Percentiles rank a stretch among this genome's conserved stretches.
Evolutionary conservation across 2,888 invertebrate species (phyloP).

Genomic region (Bellardia pandia): DNA sequence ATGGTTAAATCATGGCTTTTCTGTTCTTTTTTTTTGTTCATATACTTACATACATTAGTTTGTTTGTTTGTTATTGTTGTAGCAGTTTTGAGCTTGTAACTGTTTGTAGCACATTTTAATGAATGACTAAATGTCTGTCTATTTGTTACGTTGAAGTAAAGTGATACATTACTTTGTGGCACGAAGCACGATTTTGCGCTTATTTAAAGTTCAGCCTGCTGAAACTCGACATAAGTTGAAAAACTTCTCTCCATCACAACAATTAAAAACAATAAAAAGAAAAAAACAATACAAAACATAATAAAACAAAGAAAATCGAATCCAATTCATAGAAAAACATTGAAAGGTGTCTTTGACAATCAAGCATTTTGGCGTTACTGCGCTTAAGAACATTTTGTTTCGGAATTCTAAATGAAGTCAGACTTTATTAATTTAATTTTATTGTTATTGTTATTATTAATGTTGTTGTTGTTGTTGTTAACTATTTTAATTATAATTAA

Average conservation of each 20-base stretch:
- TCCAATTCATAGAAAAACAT: constrained; percentile 16
- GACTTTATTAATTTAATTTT: constrained; percentile 25
- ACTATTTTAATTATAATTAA: constrained; percentile 34
- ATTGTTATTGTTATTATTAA: not conserved
- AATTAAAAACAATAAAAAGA: constrained; percentile 12
- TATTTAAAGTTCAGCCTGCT: constrained; percentile 73
- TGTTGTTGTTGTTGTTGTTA: not conserved
- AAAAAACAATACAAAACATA: constrained; percentile 14
- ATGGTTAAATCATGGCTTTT: constrained; percentile 34
- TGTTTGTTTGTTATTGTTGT: constrained; percentile 21
- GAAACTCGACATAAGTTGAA: constrained; percentile 19
- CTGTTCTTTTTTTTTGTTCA: not conserved
- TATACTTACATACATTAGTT: not conserved
- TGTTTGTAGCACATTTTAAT: constrained; percentile 53
- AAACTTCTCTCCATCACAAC: constrained; percentile 42
- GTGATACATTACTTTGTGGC: constrained; percentile 72
- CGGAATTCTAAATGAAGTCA: constrained; percentile 12
- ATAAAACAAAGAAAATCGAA: constrained; percentile 5
- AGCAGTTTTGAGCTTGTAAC: constrained; percentile 16
- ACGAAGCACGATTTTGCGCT: constrained; percentile 74
- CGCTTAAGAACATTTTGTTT: constrained; percentile 22
- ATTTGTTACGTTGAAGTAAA: constrained; percentile 66
- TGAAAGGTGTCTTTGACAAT: constrained; percentile 52
- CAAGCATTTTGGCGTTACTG: constrained; percentile 32
- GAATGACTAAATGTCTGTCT: constrained; percentile 66